Percentiles rank a stretch among this genome's conserved stretches.
Conservation (phyloP, 2,888 invertebrate species). For the Colostygia pectinataria region DNA sequence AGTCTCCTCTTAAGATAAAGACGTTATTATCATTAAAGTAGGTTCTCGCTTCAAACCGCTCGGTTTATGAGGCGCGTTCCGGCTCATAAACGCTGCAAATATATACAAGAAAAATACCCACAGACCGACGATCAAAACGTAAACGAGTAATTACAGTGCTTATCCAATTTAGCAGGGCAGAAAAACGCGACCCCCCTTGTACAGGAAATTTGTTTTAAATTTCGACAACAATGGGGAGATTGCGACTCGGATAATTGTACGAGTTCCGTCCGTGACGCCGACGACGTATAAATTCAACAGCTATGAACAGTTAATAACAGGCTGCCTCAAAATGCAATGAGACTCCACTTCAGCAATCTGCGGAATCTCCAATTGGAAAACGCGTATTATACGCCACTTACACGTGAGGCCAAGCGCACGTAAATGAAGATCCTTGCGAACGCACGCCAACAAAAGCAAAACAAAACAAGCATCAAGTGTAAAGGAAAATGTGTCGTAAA, state of each 20-base stretch:
- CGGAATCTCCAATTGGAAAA: constrained; percentile 65
- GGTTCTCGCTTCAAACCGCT: constrained; percentile 38
- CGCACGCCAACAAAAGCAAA: constrained; percentile 20
- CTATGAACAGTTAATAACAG: constrained; percentile 77
- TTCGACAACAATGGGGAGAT: constrained; percentile 83
- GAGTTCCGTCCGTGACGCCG: constrained; percentile 72
- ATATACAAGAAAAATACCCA: constrained; percentile 61
- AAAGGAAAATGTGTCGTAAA: constrained; percentile 40
- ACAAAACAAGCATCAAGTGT: constrained; percentile 33
- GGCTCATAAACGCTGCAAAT: constrained; percentile 62
- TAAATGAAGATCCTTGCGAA: constrained; percentile 29
- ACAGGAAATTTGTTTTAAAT: constrained; percentile 82
- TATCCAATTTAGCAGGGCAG: constrained; percentile 81
- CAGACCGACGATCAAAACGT: constrained; percentile 62
- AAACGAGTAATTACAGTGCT: constrained; percentile 79
- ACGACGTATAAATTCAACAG: constrained; percentile 68
- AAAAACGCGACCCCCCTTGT: constrained; percentile 79
- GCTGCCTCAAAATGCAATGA: constrained; percentile 65
- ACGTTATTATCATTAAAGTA: constrained; percentile 45
- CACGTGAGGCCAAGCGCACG: constrained; percentile 35
- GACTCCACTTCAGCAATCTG: constrained; percentile 62
- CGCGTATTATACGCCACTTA: constrained; percentile 60
- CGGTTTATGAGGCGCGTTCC: constrained; percentile 46
- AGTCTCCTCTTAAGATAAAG: constrained; percentile 36
- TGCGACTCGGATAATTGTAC: constrained; percentile 73